A percentile compares a stretch with the other conserved stretches of the same genome.
Conservation (phyloP, 2,113 vertebrate genomes). For the Tonatia bakeri region DNA sequence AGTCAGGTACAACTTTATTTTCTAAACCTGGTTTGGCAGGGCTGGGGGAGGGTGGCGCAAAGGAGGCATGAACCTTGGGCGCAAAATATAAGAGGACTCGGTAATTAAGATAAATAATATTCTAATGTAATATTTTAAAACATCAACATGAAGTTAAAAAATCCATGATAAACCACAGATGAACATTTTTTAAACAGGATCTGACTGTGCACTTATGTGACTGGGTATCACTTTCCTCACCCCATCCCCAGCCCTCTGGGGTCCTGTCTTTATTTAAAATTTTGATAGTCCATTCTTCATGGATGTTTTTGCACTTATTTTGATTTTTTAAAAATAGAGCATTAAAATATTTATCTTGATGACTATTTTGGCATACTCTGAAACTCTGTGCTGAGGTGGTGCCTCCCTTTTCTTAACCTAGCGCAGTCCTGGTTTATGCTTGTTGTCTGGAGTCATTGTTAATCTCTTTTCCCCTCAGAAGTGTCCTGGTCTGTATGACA, state of each 20-base stretch:
- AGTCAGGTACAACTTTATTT: accelerated
- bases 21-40: neutral
- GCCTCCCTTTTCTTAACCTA: accelerated
- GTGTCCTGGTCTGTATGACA: neutral
- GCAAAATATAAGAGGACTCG: neutral
- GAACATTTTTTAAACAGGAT: neutral
- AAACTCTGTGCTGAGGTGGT: neutral
- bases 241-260: neutral
- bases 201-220: accelerated
- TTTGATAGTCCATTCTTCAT: neutral
- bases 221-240: too few relatives aligned
- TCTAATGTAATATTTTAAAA: neutral
- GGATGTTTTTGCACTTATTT: neutral
- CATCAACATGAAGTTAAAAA: neutral
- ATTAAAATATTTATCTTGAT: neutral
- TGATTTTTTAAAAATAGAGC: neutral
- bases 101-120: neutral
- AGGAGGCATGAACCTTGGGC: neutral
- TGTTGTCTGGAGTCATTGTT: neutral
- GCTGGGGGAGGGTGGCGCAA: accelerated
- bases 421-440: neutral
- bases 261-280: neutral
- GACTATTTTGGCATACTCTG: neutral
- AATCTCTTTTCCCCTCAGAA: too few relatives aligned
- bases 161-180: too few relatives aligned